Conservation (phyloP, 2,113 vertebrate species). For the Protobothrops mucrosquamatus region DNA sequence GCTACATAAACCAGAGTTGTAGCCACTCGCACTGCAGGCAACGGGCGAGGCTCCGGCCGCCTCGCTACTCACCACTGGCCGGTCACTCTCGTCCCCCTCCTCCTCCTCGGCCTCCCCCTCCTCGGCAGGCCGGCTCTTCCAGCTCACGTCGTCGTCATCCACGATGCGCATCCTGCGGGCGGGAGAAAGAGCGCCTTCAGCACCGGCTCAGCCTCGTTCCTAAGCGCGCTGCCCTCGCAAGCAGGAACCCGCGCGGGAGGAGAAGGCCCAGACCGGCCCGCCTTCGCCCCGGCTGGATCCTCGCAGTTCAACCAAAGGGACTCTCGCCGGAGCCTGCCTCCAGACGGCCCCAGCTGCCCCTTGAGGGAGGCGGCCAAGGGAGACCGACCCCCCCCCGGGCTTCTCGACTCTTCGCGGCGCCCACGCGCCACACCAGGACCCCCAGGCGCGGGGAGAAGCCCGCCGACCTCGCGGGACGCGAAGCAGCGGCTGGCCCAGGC, state of each 20-base stretch:
- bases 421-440: background rate
- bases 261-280: background rate
- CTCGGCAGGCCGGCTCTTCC: slow-evolving; percentile 74
- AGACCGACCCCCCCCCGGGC: background rate
- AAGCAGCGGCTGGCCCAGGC: background rate
- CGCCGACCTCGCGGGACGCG: background rate
- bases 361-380: background rate
- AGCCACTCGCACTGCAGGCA: background rate
- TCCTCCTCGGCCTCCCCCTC: slow-evolving; percentile 75
- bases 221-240: background rate
- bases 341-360: background rate
- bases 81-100: slow-evolving; percentile 84
- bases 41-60: background rate
- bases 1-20: background rate
- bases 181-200: background rate
- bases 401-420: background rate
- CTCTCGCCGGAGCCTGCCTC: background rate
- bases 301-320: too few relatives aligned
- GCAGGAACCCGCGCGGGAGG: background rate
- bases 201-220: too few relatives aligned
- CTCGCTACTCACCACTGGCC: slow-evolving; percentile 65
- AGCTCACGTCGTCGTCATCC: slow-evolving; percentile 91
- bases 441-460: background rate
- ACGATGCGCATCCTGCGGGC: slow-evolving; percentile 87
- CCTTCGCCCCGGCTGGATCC: background rate